Evolutionary conservation across 2,888 invertebrate genomes (phyloP).

Genomic region (Thecocarcelia acutangulata): DNA sequence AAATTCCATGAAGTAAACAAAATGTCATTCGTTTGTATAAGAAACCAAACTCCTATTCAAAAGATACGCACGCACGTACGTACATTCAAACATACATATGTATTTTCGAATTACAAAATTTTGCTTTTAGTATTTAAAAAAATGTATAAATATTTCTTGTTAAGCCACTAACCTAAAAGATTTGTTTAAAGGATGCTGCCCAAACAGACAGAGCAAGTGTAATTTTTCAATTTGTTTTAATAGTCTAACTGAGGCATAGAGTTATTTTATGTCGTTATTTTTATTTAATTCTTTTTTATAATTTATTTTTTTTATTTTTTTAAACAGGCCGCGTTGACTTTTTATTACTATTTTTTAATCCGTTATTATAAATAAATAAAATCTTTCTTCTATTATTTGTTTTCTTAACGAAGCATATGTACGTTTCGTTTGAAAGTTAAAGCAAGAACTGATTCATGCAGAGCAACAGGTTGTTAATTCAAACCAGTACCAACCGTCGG

Average conservation of each 20-base stretch:
- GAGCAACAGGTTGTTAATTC: slow-evolving; percentile 56
- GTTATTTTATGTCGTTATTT: not conserved
- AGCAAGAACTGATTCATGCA: slow-evolving; percentile 57
- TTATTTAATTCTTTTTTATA: not conserved
- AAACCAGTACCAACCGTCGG: slow-evolving; percentile 35
- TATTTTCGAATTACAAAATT: not conserved
- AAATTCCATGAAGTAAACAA: no score
- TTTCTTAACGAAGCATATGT: slow-evolving; percentile 36
- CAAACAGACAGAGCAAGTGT: no score
- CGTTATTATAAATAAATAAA: not conserved
- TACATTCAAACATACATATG: slow-evolving; percentile 13
- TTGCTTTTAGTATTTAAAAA: no score
- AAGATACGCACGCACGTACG: no score
- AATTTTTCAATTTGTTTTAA: not conserved
- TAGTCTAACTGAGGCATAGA: not conserved
- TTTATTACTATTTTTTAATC: slow-evolving; percentile 4
- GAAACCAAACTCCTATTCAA: no score
- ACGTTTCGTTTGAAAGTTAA: slow-evolving; percentile 59
- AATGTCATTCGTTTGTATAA: no score
- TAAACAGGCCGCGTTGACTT: not conserved
- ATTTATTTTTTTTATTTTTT: not conserved
- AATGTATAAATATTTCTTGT: not conserved
- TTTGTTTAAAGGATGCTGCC: not conserved
- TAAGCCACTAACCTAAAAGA: slow-evolving; percentile 28
- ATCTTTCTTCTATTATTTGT: no score